Base-by-base conservation (phyloP, 2,797 vertebrate species). In the Leucoraja ocellata region DNA sequence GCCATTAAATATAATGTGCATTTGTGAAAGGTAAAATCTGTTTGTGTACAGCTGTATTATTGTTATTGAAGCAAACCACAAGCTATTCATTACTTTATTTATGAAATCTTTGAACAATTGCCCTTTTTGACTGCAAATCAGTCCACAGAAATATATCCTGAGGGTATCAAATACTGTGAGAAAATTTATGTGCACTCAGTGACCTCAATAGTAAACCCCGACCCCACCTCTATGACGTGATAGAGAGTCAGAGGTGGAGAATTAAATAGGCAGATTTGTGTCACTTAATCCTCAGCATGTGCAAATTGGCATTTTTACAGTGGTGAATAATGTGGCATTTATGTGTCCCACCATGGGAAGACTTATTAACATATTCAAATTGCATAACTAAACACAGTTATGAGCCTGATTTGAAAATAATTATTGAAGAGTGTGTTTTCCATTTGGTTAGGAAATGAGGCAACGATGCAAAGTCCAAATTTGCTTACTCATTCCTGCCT, bases 101-200 rank as follows among this genome's bases (percentile, higher is more conserved):
- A 36, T 21, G 16, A 88, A 88, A 88, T 88, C 61, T 65, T 88
- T 65, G 84, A 88, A 88, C n/a, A 88, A 65, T 88, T 88, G 14
- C 9, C 61, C 84, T 88, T 32, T 88, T 14, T 88, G 16, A 88
- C 63, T 88, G 32, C 61, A 88, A 32, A 65, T 88, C 84, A 65
- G n/a, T 16, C 25, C n/a, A 86, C 58, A n/a, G 58, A 86, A 8
- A 58, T 73, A 68, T 88, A 18, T 65, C 61, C n/a, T 65, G 36
- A 65, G 61, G n/a, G 4, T 63, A 65, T 84, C 46, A 58, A 25
- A 83, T 25, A 63, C 25, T 32, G 28, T 36, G 28, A 88, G 84
- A 68, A 88, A 65, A 65, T 88, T 7, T 68, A 36, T 88, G 84
- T 21, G n/a, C n/a, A 18, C 8, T 65, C 84, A 84, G 65, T 65